These are phyloP conservation scores for Trachelipus rathkii DNA, from an alignment of 1,140 invertebrate species.

Conservation along the genomic window DNA sequence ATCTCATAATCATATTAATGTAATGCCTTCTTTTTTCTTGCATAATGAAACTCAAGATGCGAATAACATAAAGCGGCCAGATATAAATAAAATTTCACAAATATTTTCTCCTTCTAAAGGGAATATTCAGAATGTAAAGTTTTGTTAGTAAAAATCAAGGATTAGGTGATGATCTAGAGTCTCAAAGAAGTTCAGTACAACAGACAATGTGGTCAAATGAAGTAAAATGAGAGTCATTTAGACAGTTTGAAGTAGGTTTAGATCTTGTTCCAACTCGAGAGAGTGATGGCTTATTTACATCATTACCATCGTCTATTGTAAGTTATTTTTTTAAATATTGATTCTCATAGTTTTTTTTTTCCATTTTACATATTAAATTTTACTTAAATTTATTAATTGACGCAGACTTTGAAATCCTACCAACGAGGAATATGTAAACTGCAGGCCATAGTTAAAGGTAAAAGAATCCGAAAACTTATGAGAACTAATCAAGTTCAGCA, in stretches of 20 bases:
- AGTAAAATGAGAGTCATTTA: not conserved
- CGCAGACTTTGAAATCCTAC: conserved; percentile 17
- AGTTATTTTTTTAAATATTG: not conserved
- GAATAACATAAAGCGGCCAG: not conserved
- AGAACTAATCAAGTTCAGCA: conserved; percentile 36
- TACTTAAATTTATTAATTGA: no score
- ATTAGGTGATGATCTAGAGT: no score
- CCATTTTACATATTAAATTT: no score
- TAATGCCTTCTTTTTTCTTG: conserved; percentile 33
- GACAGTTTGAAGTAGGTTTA: conserved; percentile 4
- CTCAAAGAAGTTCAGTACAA: no score
- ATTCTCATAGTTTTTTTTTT: not conserved
- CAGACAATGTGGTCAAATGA: no score
- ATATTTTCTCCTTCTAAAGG: conserved; percentile 23
- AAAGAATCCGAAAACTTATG: conserved; percentile 28
- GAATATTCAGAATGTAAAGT: conserved; percentile 12
- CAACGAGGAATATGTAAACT: conserved; percentile 27
- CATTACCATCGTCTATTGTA: not conserved
- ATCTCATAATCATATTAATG: conserved; percentile 31
- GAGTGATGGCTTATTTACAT: not conserved
- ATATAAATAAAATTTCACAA: conserved; percentile 20
- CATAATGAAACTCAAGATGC: conserved; percentile 23
- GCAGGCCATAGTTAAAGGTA: conserved; percentile 36
- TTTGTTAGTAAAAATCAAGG: not conserved
- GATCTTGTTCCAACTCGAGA: not conserved